Evolutionary conservation across 2,888 invertebrate species (phyloP).

Genomic region (Tholera decimalis): DNA sequence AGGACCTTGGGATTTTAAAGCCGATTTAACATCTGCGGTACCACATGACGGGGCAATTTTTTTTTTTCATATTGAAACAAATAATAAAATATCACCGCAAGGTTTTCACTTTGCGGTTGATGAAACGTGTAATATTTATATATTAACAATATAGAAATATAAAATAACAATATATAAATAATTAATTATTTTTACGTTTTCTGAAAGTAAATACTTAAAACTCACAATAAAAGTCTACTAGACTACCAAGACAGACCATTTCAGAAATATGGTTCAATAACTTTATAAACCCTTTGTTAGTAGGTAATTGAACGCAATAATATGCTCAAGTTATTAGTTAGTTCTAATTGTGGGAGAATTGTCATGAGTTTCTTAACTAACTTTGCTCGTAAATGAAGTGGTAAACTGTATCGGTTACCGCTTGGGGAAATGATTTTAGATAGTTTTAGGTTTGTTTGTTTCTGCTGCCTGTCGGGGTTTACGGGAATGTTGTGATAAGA

Average conservation of each 20-base stretch:
- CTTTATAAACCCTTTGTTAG: background rate
- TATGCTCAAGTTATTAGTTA: background rate
- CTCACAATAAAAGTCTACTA: background rate
- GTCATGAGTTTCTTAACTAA: constrained; percentile 12
- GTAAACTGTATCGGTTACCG: background rate
- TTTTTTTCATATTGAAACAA: too few species aligned
- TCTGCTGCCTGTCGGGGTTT: too few species aligned
- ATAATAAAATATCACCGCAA: too few species aligned
- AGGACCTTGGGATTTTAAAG: too few species aligned
- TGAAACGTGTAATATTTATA: too few species aligned
- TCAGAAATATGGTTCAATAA: background rate
- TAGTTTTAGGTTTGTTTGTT: background rate
- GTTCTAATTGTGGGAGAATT: constrained; percentile 4
- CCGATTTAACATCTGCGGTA: too few species aligned
- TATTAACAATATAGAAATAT: too few species aligned
- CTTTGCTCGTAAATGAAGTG: constrained; percentile 13
- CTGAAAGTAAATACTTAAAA: background rate
- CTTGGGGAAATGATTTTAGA: background rate
- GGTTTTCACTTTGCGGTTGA: too few species aligned
- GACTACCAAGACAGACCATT: background rate
- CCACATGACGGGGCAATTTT: too few species aligned
- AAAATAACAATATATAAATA: too few species aligned
- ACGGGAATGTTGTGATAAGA: too few species aligned
- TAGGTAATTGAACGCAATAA: background rate
- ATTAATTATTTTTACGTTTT: too few species aligned